Percentiles rank a stretch among this genome's conserved stretches.
Evolutionary conservation across 2,797 vertebrate genomes (phyloP).

Genomic region (Manis crassicaudata): DNA sequence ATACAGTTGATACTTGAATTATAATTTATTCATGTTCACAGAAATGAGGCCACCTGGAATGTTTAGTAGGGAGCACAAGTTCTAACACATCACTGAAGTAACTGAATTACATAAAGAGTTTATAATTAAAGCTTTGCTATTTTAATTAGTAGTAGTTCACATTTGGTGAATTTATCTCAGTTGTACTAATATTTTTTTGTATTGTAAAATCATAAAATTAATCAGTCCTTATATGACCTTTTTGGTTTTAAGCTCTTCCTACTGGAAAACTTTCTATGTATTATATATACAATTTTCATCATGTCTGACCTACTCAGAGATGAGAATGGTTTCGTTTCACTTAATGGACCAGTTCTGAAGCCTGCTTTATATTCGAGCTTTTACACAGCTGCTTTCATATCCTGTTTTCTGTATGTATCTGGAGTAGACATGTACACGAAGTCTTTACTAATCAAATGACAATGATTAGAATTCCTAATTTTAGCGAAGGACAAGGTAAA

Average conservation of each 20-base stretch:
- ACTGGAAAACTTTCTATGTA: not conserved
- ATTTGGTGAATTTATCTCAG: not conserved
- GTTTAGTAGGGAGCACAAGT: not conserved
- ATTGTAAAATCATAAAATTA: not conserved
- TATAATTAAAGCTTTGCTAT: not conserved
- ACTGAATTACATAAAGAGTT: conserved; percentile 4
- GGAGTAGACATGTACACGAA: not conserved
- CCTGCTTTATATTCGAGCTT: not conserved
- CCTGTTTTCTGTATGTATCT: not conserved
- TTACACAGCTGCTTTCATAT: not conserved
- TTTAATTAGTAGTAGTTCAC: conserved; percentile 23
- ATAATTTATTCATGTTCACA: conserved; percentile 38
- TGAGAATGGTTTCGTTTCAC: not conserved
- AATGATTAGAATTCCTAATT: conserved; percentile 4
- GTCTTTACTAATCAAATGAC: not conserved
- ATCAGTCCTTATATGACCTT: not conserved
- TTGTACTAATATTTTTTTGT: not conserved
- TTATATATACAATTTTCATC: not conserved
- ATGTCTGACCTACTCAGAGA: not conserved
- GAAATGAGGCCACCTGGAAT: conserved; percentile 19
- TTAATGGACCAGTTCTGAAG: not conserved
- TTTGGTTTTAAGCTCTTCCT: conserved; percentile 3
- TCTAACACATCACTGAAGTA: conserved; percentile 22
- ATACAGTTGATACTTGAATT: conserved; percentile 58
- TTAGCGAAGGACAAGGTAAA: conserved; percentile 1